Percentiles rank a stretch among this genome's conserved stretches.
These are phyloP conservation scores for Lasioglossum morio DNA, from an alignment of 2,888 invertebrate genomes.

Conservation along the genomic window DNA sequence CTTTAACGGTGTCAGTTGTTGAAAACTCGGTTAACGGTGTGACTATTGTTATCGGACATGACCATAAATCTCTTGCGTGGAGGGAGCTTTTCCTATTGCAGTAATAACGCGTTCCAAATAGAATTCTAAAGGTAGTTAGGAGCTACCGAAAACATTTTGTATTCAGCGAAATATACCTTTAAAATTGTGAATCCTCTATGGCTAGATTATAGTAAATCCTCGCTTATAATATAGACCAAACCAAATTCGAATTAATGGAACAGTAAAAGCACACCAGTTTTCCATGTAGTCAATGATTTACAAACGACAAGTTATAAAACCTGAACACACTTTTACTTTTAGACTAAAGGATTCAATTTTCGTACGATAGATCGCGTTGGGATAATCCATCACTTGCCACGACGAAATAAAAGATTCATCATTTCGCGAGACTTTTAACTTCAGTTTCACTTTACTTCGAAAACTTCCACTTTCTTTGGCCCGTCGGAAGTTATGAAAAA, in stretches of 20 bases:
- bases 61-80: not conserved
- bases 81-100: not conserved
- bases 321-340: too few species aligned
- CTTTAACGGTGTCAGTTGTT: conserved; percentile 22
- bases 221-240: too few species aligned
- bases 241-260: too few species aligned
- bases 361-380: not conserved
- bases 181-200: not conserved
- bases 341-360: not conserved
- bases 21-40: conserved; percentile 39
- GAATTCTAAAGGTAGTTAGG: not conserved
- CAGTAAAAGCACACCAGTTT: too few species aligned
- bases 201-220: too few species aligned
- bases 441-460: not conserved
- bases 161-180: not conserved
- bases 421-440: not conserved
- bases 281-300: too few species aligned
- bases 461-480: not conserved
- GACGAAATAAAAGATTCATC: not conserved
- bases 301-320: too few species aligned
- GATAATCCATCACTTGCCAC: not conserved
- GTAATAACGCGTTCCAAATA: conserved; percentile 20
- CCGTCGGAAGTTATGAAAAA: not conserved
- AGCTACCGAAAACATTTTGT: not conserved
- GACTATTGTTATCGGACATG: conserved; percentile 28